Base-by-base conservation (phyloP, 1,140 invertebrate genomes). In the Drosophila nebulosa region DNA sequence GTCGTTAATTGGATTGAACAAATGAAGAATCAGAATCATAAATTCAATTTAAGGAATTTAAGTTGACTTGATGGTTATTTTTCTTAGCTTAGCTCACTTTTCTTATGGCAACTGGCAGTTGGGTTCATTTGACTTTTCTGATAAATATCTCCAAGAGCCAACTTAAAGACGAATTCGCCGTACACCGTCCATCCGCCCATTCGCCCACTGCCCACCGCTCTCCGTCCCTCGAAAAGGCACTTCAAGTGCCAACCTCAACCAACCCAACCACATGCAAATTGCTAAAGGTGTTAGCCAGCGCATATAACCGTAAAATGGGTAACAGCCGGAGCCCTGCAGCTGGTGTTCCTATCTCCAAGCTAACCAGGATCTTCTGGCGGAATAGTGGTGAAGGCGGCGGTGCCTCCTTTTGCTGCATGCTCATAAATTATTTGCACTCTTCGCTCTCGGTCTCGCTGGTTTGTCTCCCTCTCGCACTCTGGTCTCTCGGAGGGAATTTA, bases 371-470 rank as follows among this genome's bases (percentile, higher is more conserved):
- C 9, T 12, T 32, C 12, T 16, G 12, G 56, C 10, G 18, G 36
- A 32, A 36, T 57, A 30, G 14, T 14, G 42, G 22, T 27, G 22
- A 26, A 26, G 4, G 16, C 24, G 24, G 24, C 2, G n/a, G n/a
- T 50, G 56, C 55, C 50, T 21, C 56, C 30, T 30, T 18, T 42
- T 42, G 14, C 39, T 65, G 69, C 72, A 67, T 71, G 69, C 69
- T 60, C 83, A 81, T 81, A 85, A 85, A 85, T 85, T 81, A 85
- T 88, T 75, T 74, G 60, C 80, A 69, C 65, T 73, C 60, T 63
- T 56, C 50, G 56, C 27, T 36, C 18, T 32, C 18, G 32, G 4
- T 21, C 14, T 14, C 10, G 6, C 14, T 22, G 3, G 30, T 24
- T 16, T 36, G 2, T 10, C 35, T 36, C 18, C 7, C 16, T 7